Evolutionary conservation across 2,888 invertebrate genomes (phyloP), one percentile per base, ranked within the genome.

Genomic region (Sarcophaga rosellei): DNA sequence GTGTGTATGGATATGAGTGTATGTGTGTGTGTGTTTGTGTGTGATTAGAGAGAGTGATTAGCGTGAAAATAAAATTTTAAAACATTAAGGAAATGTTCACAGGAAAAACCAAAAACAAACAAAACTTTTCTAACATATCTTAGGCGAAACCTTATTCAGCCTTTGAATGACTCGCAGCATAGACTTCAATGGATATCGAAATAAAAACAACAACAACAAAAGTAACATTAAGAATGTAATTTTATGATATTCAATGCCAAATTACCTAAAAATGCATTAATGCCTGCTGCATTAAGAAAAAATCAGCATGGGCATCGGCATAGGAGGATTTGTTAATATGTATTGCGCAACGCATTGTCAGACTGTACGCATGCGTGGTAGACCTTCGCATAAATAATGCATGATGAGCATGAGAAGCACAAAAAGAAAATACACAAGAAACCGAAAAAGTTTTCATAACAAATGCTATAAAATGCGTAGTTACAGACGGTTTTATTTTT

Each of bases 221-320:
- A 66, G 8, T 57, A 53, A 70, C 44, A 53, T 66, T 72, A 35
- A 59, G 59, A 69, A 77, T 76, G 45, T 61, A 57, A 77, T 68
- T 81, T 86, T 86, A 86, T 80, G 80, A 83, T 80, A 80, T 82
- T 79, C 73, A 35, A 80, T 82, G 82, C 35, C 82, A 76, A 73
- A 86, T 83, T 86, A 83, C 80, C 83, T 86, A 74, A 73, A 80
- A 80, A 65, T 86, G 76, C 82, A 86, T 80, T 86, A 76, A 86
- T 74, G 77, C 63, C 35, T 63, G 57, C 35, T 63, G 45, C 70
- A 21, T 79, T 82, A 76, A 8, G 63, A n/a, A 53, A 66, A 59
- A 20, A 59, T 25, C 25, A 1, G 20, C 53, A 11, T 44, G 21
- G 4, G 47, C 62, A 45, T 35, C 35, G 17, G 65, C 65, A 66